These are phyloP conservation scores for Theristus sp. DNA, from an alignment of 2,888 invertebrate species.

Conservation along the genomic window DNA sequence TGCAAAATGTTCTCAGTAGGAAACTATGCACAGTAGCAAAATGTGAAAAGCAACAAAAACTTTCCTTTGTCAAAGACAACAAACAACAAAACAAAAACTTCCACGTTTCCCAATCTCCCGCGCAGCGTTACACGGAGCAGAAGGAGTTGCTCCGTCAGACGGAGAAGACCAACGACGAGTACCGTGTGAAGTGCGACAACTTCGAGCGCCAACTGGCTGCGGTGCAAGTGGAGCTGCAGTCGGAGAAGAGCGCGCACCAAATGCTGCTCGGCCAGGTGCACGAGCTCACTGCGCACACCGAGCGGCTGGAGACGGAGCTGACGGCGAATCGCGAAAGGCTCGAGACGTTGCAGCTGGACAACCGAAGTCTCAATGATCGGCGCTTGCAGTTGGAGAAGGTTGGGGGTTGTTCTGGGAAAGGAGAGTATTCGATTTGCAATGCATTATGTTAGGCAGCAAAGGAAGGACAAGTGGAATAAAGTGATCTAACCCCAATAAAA, in stretches of 20 bases:
- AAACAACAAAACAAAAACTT: too few species aligned
- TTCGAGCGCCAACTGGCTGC: slow-evolving; percentile 58
- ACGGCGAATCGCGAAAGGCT: slow-evolving; percentile 48
- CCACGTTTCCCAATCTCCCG: too few species aligned
- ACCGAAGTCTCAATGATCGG: slow-evolving; percentile 56
- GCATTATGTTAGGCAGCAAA: too few species aligned
- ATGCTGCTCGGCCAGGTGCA: neutral
- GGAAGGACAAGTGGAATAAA: too few species aligned
- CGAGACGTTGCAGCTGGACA: slow-evolving; percentile 66
- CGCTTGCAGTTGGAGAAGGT: slow-evolving; percentile 63
- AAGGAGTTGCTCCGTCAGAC: neutral
- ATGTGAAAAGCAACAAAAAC: too few species aligned
- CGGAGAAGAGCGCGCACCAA: neutral
- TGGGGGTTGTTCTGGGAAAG: neutral
- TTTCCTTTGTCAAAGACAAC: too few species aligned
- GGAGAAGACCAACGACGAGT: neutral
- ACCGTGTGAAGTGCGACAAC: slow-evolving; percentile 48
- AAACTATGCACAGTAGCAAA: too few species aligned
- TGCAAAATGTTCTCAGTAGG: too few species aligned
- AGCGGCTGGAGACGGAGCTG: slow-evolving; percentile 44
- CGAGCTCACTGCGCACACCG: slow-evolving; percentile 13
- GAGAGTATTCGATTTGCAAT: too few species aligned
- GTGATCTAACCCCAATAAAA: too few species aligned
- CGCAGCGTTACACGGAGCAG: neutral
- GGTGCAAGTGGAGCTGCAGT: slow-evolving; percentile 9